Conservation (phyloP, 2,113 vertebrate species). For the Sclerurus mexicanus region DNA sequence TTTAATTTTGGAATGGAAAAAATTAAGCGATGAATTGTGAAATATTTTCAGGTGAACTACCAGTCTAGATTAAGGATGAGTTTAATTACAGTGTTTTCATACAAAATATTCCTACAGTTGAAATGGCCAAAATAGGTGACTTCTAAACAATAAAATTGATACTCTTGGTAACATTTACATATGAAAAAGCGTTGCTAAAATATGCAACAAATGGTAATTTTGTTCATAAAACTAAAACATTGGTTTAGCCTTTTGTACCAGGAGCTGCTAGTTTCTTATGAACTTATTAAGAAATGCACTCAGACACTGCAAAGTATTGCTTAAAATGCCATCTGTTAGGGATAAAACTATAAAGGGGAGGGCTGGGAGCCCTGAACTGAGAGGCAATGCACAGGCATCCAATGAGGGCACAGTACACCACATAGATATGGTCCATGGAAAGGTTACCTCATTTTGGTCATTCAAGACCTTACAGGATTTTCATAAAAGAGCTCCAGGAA, state of each 20-base stretch:
- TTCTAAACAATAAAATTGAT: not conserved
- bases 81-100: not conserved
- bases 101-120: not conserved
- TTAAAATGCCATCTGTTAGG: not conserved
- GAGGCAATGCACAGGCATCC: not conserved
- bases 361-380: not conserved
- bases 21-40: not conserved
- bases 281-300: not conserved
- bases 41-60: not conserved
- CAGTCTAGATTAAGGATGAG: not conserved
- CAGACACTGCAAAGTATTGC: not conserved
- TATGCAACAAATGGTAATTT: not conserved
- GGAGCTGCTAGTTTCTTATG: not conserved
- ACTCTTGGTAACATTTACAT: not conserved
- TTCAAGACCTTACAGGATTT: not conserved
- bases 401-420: fast-evolving
- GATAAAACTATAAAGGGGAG: not conserved
- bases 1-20: not conserved
- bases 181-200: not conserved
- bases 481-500: not conserved
- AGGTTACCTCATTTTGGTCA: not conserved
- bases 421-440: not conserved
- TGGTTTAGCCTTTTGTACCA: not conserved
- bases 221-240: not conserved
- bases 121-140: not conserved